Base-by-base conservation (phyloP, 2,888 invertebrate species). In the Chelonus formosanus region DNA sequence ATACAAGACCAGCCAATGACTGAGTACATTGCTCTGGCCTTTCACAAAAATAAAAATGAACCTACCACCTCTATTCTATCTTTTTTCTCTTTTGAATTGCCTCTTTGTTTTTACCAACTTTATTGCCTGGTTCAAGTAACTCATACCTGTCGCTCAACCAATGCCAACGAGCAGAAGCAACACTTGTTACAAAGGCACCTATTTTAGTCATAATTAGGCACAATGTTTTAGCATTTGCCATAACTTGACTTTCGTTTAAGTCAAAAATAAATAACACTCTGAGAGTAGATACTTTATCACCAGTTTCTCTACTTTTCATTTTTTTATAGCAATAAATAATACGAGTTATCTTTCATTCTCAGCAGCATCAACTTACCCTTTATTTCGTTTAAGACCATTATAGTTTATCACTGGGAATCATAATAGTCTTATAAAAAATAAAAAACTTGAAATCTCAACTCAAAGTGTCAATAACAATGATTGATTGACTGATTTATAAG, bases 41-140 rank as follows among this genome's bases (percentile, higher is more conserved):
- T 67, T 68, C 55, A 57, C 63, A 53, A 50, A 58, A 65, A 57
- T 63, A 68, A 72, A 72, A 71, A 68, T 67, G 53, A 64, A 69
- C 58, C 63, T 59, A 56, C 44, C 64, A 57, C 55, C 66, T 61
- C 60, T 57, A 45, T 60, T 58, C 58, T 36, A 3, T 47, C 47
- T 20, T 43, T 43, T 59, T 55, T 34, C 43, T 47, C 58, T 34
- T 10, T n/a, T 8, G 3, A 10, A 32, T 43, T 40, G 3, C n/a
- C 7, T 5, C n/a, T 50, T 65, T 47, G 31, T 59, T 61, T 59
- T 44, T 40, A 7, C 34, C 32, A 35, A 48, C 43, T 3, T 44
- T 55, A 4, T 45, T 36, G 47, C n/a, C 35, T 36, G 6, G 4
- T 36, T 56, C 36, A 35, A 35, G 40, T 32, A 20, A 44, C 35